A percentile compares a stretch with the other conserved stretches of the same genome.
These are phyloP conservation scores for Pogonocherus hispidulus DNA, from an alignment of 2,888 invertebrate genomes.

Conservation along the genomic window DNA sequence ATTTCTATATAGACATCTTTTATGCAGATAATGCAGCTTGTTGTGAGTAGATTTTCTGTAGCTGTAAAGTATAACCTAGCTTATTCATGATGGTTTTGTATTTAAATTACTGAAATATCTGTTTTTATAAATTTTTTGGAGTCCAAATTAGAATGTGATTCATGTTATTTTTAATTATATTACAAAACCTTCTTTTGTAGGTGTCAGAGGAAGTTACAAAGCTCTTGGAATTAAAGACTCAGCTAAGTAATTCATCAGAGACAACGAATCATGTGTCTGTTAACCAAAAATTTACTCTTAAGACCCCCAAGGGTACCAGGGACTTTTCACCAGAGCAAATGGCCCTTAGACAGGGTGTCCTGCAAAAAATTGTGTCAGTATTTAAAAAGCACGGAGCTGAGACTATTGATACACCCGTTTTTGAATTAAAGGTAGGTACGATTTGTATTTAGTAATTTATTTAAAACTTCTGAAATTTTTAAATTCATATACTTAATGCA, in stretches of 20 bases:
- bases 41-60: too few species aligned
- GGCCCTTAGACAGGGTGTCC: constrained; percentile 88
- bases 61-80: too few species aligned
- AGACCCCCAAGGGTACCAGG: constrained; percentile 94
- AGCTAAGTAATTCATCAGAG: constrained; percentile 74
- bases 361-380: constrained; percentile 87
- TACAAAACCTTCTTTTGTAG: constrained; percentile 70
- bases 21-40: too few species aligned
- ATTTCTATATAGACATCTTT: too few species aligned
- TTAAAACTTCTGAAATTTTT: not conserved
- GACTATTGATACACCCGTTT: constrained; percentile 98
- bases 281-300: constrained; percentile 84
- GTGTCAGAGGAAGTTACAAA: constrained; percentile 89
- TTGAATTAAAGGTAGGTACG: constrained; percentile 88
- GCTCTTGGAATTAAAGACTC: constrained; percentile 84
- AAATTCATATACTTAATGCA: too few species aligned
- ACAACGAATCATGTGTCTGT: constrained; percentile 67
- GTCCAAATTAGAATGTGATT: too few species aligned
- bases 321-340: constrained; percentile 97
- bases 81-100: too few species aligned
- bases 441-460: too few species aligned
- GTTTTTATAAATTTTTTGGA: too few species aligned
- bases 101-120: too few species aligned
- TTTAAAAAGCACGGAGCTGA: constrained; percentile 98
- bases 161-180: too few species aligned